Evolutionary conservation across 2,797 vertebrate species (phyloP).

Genomic region (Xenops minutus): DNA sequence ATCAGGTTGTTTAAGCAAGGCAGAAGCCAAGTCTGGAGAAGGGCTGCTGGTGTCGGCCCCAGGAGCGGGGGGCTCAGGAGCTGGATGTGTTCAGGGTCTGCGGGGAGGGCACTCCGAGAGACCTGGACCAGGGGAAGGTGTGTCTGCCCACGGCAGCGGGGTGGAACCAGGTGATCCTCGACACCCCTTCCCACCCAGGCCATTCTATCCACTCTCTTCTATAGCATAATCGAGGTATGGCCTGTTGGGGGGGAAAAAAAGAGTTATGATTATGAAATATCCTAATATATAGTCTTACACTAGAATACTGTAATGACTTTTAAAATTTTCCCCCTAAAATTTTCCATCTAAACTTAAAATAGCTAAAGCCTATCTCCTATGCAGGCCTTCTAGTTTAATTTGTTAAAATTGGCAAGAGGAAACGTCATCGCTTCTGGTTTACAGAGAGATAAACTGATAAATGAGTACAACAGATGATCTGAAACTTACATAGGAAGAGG

Average conservation of each 20-base stretch:
- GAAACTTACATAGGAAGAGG: not conserved
- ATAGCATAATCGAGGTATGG: rapidly evolving
- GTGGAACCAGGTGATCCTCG: too few relatives aligned
- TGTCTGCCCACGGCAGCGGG: not conserved
- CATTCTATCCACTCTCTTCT: rapidly evolving
- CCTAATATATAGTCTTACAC: not conserved
- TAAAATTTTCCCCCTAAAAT: not conserved
- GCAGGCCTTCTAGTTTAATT: not conserved
- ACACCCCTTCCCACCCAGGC: not conserved
- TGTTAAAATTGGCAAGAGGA: not conserved
- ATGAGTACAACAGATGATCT: rapidly evolving
- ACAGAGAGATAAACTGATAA: not conserved
- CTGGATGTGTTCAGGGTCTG: rapidly evolving
- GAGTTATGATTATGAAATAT: rapidly evolving
- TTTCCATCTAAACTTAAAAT: not conserved
- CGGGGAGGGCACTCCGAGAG: not conserved
- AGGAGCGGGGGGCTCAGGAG: rapidly evolving
- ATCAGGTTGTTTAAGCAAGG: not conserved
- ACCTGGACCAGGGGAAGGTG: not conserved
- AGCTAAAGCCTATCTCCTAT: not conserved
- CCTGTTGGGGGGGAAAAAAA: not conserved
- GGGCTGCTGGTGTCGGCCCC: not conserved
- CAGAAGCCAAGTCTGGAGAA: not conserved
- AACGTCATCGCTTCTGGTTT: rapidly evolving
- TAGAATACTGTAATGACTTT: not conserved